Percentiles rank a stretch among this genome's conserved stretches.
These are phyloP conservation scores for Tetragonula carbonaria DNA, from an alignment of 2,888 invertebrate genomes.

Conservation along the genomic window DNA sequence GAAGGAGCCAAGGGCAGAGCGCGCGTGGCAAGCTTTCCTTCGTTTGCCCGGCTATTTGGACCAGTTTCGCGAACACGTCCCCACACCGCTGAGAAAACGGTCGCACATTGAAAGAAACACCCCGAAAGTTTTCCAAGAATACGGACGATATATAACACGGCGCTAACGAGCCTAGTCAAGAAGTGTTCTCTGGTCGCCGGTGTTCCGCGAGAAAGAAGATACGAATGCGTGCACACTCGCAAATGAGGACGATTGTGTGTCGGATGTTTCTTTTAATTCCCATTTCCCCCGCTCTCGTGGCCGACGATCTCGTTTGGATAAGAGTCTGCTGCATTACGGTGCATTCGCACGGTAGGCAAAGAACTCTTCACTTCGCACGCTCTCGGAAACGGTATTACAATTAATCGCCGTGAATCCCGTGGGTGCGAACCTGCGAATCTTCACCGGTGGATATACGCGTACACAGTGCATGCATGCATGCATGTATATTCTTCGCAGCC, in stretches of 20 bases:
- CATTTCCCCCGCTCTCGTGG: conserved; percentile 43
- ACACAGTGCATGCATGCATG: background rate
- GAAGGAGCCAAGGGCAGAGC: conserved; percentile 42
- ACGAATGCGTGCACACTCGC: conserved; percentile 25
- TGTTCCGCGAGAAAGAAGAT: conserved; percentile 28
- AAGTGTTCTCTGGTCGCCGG: background rate
- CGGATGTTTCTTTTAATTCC: conserved; percentile 65
- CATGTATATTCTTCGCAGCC: background rate
- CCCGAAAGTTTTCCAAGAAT: background rate
- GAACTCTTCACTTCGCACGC: conserved; percentile 70
- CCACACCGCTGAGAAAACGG: conserved; percentile 2
- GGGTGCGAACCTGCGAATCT: conserved; percentile 51
- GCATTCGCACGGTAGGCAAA: conserved; percentile 72
- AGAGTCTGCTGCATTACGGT: conserved; percentile 62
- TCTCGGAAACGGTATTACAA: conserved; percentile 70
- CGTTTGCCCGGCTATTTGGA: conserved; percentile 17
- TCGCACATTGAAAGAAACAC: background rate
- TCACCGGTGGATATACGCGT: background rate
- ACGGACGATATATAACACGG: background rate
- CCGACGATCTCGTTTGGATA: conserved; percentile 68
- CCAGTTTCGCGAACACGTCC: conserved; percentile 1
- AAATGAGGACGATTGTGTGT: conserved; percentile 53
- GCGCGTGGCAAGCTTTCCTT: conserved; percentile 54
- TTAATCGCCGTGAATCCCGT: conserved; percentile 59
- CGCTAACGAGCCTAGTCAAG: conserved; percentile 5